These are phyloP conservation scores for Sebastiscus albofasciatus DNA, from an alignment of 2,797 vertebrate species.

Conservation along the genomic window DNA sequence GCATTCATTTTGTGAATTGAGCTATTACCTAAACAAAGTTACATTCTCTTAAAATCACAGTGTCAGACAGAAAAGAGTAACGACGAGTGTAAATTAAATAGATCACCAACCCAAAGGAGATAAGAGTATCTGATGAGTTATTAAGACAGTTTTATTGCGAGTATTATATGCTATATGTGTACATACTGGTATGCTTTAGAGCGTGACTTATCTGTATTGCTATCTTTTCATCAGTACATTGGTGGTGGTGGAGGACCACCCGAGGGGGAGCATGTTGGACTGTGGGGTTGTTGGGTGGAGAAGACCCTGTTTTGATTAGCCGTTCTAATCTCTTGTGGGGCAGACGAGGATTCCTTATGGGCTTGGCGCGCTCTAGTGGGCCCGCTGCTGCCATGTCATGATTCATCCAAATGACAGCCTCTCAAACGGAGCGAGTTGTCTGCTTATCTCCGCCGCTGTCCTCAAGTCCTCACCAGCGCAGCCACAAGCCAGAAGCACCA, in stretches of 20 bases:
- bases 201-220: slow-evolving; percentile 41
- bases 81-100: slow-evolving; percentile 36
- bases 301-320: slow-evolving; percentile 75
- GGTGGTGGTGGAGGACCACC: slow-evolving; percentile 64
- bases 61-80: slow-evolving; percentile 42
- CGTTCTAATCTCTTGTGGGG: slow-evolving; percentile 59
- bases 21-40: slow-evolving; percentile 36
- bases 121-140: slow-evolving; percentile 53
- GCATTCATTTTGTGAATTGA: slow-evolving; percentile 30
- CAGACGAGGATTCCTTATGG: slow-evolving; percentile 64
- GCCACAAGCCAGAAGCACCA: slow-evolving; percentile 55
- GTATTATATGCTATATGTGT: slow-evolving; percentile 41
- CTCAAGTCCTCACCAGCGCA: slow-evolving; percentile 47
- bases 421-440: slow-evolving; percentile 46
- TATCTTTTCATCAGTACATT: slow-evolving; percentile 48
- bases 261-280: slow-evolving; percentile 36
- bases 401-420: slow-evolving; percentile 67
- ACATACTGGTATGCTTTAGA: slow-evolving; percentile 31
- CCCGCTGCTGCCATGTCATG: slow-evolving; percentile 64
- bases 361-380: slow-evolving; percentile 68
- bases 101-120: slow-evolving; percentile 34
- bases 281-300: slow-evolving; percentile 58
- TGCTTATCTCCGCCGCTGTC: slow-evolving; percentile 68
- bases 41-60: slow-evolving; percentile 28
- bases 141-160: slow-evolving; percentile 61